Evolutionary conservation across 2,888 invertebrate genomes (phyloP).

Genomic region (Atrina japonica): DNA sequence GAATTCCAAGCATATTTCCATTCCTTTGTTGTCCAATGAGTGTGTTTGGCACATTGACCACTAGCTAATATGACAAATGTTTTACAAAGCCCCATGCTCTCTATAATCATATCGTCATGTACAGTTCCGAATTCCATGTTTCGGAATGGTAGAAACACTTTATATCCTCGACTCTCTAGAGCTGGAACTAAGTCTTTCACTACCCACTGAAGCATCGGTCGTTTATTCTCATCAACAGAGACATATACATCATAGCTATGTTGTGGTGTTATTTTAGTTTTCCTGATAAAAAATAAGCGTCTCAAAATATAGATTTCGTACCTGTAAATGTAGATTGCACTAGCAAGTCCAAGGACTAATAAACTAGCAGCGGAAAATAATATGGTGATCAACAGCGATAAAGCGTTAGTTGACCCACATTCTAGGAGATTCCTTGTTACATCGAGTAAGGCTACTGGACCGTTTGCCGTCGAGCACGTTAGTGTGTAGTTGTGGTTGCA

Average conservation of each 20-base stretch:
- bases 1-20: slow-evolving; percentile 23
- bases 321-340: not conserved
- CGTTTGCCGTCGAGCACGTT: not conserved
- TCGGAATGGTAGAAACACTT: slow-evolving; percentile 8
- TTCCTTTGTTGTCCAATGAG: slow-evolving; percentile 15
- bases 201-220: not conserved
- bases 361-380: not conserved
- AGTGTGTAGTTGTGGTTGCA: not conserved
- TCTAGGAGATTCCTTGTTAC: not conserved
- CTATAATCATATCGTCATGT: slow-evolving; percentile 5
- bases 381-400: not conserved
- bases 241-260: slow-evolving; percentile 5
- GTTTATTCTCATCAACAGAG: slow-evolving; percentile 19
- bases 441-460: not conserved
- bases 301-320: slow-evolving; percentile 16
- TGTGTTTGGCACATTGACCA: not conserved
- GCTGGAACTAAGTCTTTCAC: not conserved
- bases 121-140: not conserved
- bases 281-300: not conserved
- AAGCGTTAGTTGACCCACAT: not conserved
- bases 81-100: not conserved
- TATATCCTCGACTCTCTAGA: slow-evolving; percentile 7
- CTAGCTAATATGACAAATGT: slow-evolving; percentile 10
- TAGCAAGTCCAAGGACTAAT: not conserved
- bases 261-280: not conserved